A percentile compares a stretch with the other conserved stretches of the same genome.
phyloP scores from a whole-genome alignment of 2,888 invertebrate species.

The Chalcosyrphus nemorum region DNA sequence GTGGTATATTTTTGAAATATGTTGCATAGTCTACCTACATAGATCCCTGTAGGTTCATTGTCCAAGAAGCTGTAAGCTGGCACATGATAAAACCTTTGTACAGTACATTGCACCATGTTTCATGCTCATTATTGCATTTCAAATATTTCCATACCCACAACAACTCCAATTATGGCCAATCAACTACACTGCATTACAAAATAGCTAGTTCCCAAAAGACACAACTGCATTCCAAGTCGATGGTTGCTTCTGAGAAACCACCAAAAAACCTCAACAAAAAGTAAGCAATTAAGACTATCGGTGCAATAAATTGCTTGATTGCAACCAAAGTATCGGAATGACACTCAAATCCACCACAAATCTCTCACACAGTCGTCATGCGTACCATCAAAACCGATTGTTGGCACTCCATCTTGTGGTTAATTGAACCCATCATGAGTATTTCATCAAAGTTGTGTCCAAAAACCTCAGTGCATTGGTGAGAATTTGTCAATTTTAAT shows the following conservation, averaged over 20 bases:
- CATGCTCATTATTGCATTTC: neutral
- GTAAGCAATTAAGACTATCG: constrained; percentile 45
- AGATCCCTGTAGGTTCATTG: too few relatives aligned
- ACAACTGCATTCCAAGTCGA: constrained; percentile 24
- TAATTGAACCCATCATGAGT: constrained; percentile 63
- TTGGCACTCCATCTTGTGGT: constrained; percentile 38
- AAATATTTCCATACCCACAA: neutral
- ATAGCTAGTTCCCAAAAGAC: neutral
- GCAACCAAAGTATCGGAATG: constrained; percentile 45
- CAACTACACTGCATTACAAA: neutral
- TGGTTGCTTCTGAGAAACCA: constrained; percentile 43
- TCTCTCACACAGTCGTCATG: neutral
- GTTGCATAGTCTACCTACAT: too few relatives aligned
- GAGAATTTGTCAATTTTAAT: constrained; percentile 73
- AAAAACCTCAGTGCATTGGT: constrained; percentile 40
- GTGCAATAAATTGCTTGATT: constrained; percentile 30
- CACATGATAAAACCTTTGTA: too few relatives aligned
- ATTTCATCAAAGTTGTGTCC: constrained; percentile 46
- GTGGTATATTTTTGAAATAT: too few relatives aligned
- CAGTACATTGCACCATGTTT: too few relatives aligned
- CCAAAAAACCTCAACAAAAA: constrained; percentile 37
- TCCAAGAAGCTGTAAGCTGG: too few relatives aligned
- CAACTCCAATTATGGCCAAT: neutral
- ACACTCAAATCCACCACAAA: constrained; percentile 23
- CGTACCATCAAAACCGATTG: constrained; percentile 19